These are phyloP conservation scores for Cardiocondyla obscurior DNA, from an alignment of 1,140 invertebrate genomes.

Conservation along the genomic window DNA sequence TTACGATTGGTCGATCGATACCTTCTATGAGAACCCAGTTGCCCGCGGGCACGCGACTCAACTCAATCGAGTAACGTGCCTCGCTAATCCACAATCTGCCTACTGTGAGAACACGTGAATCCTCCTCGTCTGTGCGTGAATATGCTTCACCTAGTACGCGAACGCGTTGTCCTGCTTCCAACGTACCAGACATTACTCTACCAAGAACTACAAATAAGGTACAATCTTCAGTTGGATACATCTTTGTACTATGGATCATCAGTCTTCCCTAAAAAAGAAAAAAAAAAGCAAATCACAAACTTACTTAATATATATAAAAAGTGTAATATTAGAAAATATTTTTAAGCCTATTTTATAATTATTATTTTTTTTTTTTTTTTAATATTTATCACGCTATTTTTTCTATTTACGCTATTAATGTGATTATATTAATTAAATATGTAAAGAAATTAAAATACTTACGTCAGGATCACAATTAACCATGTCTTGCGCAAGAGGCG, in stretches of 20 bases:
- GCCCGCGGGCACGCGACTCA: conserved; percentile 98
- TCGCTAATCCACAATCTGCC: conserved; percentile 99
- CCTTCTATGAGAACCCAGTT: conserved; percentile 99
- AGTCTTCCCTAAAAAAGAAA: conserved; percentile 90
- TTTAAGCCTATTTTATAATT: background rate
- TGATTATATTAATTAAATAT: background rate
- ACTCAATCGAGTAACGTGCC: conserved; percentile 93
- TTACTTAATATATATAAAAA: background rate
- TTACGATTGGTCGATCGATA: conserved; percentile 99
- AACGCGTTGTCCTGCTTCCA: conserved; percentile 96
- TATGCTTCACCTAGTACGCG: conserved; percentile 99
- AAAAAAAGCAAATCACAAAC: conserved; percentile 54
- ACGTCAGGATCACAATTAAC: conserved; percentile 96
- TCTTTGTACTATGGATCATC: conserved; percentile 99
- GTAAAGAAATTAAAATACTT: conserved; percentile 72
- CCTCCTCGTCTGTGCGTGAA: conserved; percentile 98
- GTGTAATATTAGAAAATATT: background rate
- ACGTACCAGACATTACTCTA: conserved; percentile 97
- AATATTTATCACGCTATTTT: no score
- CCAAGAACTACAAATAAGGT: conserved; percentile 98
- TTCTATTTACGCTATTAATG: background rate
- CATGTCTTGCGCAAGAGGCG: conserved; percentile 93
- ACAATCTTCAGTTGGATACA: conserved; percentile 99
- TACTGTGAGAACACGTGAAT: conserved; percentile 96
- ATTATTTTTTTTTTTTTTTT: no score